Evolutionary conservation across 2,888 invertebrate species (phyloP).

Genomic region (Ochropleura plecta): DNA sequence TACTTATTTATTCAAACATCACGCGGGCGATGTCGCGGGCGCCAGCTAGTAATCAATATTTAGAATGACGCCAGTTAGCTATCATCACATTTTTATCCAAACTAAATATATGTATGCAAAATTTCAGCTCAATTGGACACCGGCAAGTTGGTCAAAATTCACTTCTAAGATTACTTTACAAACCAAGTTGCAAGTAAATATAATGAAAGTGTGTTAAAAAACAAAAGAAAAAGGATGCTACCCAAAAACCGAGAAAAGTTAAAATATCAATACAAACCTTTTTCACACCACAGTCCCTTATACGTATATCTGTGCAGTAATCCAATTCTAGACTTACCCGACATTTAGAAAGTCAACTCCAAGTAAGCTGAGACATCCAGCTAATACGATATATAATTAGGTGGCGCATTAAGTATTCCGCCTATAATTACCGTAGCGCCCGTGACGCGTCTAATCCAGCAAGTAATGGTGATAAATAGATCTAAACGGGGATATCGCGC

Average conservation of each 20-base stretch:
- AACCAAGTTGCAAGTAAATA: too few species aligned
- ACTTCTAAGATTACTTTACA: too few species aligned
- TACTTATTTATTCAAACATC: too few species aligned
- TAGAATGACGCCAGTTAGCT: too few species aligned
- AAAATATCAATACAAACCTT: background rate
- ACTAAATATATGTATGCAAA: too few species aligned
- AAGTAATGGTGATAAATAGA: constrained; percentile 88
- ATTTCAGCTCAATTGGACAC: too few species aligned
- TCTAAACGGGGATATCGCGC: constrained; percentile 77
- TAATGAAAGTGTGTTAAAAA: too few species aligned
- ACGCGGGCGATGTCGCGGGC: too few species aligned
- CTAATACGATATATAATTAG: constrained; percentile 78
- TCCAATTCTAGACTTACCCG: constrained; percentile 1
- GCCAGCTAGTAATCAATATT: too few species aligned
- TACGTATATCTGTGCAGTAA: background rate
- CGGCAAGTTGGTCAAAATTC: too few species aligned
- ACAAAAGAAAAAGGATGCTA: too few species aligned
- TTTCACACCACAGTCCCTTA: background rate
- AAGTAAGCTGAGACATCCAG: constrained; percentile 49
- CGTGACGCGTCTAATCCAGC: constrained; percentile 85
- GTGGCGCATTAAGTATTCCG: constrained; percentile 84
- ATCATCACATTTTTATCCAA: too few species aligned
- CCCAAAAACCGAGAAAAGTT: background rate
- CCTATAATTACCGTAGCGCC: constrained; percentile 84
- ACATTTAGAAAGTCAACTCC: constrained; percentile 43